phyloP scores from a whole-genome alignment of 1,140 invertebrate genomes.

The Drosophila parvula region DNA sequence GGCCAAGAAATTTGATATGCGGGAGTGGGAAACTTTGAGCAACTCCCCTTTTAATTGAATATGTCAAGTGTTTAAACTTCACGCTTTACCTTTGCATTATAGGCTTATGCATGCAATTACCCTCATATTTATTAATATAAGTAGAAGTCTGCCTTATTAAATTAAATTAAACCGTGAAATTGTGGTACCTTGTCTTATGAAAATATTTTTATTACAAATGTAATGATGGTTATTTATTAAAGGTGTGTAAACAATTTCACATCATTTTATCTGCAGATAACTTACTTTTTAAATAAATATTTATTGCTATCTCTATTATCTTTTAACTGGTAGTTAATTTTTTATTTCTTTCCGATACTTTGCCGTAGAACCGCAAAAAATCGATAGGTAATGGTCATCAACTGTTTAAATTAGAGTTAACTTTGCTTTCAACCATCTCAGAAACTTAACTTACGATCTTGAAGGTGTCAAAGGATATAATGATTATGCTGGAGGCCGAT shows the following conservation, averaged over 20 bases:
- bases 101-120: too few species aligned
- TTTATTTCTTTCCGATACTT: slow-evolving; percentile 22
- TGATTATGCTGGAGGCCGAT: slow-evolving; percentile 38
- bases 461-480: slow-evolving; percentile 54
- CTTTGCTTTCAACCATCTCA: not conserved
- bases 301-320: too few species aligned
- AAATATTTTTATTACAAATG: not conserved
- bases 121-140: not conserved
- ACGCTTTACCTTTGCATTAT: slow-evolving; percentile 7
- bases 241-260: too few species aligned
- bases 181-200: too few species aligned
- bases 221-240: not conserved
- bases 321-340: too few species aligned
- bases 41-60: slow-evolving; percentile 33
- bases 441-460: slow-evolving; percentile 27
- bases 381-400: slow-evolving; percentile 51
- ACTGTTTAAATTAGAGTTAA: slow-evolving; percentile 9
- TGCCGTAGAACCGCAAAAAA: slow-evolving; percentile 41
- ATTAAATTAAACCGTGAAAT: slow-evolving; percentile 3
- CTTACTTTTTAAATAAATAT: too few species aligned
- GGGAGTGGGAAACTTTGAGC: slow-evolving; percentile 31
- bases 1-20: slow-evolving; percentile 36
- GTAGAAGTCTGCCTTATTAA: too few species aligned
- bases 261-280: too few species aligned
- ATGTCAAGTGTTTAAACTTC: slow-evolving; percentile 25